Evolutionary conservation across 2,797 vertebrate species (phyloP).

Genomic region (Onychomys torridus): DNA sequence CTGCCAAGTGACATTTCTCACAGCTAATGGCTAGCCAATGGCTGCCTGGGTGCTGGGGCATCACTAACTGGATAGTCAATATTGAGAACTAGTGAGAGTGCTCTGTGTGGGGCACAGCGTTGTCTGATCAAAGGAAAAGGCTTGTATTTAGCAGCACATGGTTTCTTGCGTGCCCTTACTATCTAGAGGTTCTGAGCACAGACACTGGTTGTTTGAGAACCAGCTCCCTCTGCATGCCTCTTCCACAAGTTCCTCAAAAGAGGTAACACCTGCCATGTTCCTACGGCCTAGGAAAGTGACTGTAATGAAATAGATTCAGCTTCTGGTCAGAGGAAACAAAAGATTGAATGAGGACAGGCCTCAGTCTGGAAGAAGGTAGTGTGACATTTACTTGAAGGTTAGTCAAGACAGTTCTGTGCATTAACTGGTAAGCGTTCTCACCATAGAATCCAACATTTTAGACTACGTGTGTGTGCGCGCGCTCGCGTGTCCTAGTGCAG

Average conservation of each 20-base stretch:
- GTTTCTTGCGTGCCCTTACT: neutral
- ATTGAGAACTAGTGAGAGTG: neutral
- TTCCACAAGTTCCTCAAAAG: constrained; percentile 49
- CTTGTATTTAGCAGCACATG: neutral
- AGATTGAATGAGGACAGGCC: constrained; percentile 55
- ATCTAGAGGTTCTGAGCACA: neutral
- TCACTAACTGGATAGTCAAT: neutral
- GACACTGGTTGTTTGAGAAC: neutral
- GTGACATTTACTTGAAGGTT: constrained; percentile 29
- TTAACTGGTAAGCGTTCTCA: constrained; percentile 60
- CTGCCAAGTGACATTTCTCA: neutral
- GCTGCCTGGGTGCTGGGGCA: neutral
- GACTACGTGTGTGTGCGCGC: neutral
- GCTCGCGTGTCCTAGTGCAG: neutral
- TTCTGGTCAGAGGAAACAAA: constrained; percentile 53
- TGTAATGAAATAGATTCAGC: constrained; percentile 44
- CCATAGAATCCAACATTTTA: constrained; percentile 65
- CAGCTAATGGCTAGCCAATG: neutral
- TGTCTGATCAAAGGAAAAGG: constrained; percentile 37
- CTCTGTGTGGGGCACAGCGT: neutral
- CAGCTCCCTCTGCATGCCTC: neutral
- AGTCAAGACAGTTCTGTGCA: neutral
- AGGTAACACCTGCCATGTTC: constrained; percentile 3
- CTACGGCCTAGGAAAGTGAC: constrained; percentile 4
- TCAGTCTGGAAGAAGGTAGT: constrained; percentile 57